phyloP scores from a whole-genome alignment of 1,140 invertebrate species.

The Stegodyphus dumicola region DNA sequence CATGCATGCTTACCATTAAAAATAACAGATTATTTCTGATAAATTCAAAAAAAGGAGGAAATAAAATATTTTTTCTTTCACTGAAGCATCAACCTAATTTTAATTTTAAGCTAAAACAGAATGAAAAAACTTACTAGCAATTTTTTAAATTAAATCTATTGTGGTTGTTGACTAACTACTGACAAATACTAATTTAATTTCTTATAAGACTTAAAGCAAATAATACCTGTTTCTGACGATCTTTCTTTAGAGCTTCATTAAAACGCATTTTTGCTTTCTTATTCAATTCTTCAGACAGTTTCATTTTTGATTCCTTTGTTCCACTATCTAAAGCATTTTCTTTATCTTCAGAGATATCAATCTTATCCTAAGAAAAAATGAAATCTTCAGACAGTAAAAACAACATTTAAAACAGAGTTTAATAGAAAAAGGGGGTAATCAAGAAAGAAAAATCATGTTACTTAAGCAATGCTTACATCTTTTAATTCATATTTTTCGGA shows the following conservation, averaged over 20 bases:
- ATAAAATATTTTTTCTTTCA: too few relatives aligned
- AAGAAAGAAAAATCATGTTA: not conserved
- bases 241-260: constrained; percentile 30
- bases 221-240: constrained; percentile 30
- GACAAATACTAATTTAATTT: too few relatives aligned
- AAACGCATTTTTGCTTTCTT: constrained; percentile 35
- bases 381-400: not conserved
- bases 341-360: constrained; percentile 13
- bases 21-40: too few relatives aligned
- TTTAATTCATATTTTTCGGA: not conserved
- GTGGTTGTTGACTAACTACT: too few relatives aligned
- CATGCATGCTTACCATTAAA: too few relatives aligned
- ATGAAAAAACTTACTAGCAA: too few relatives aligned
- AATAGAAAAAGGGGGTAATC: not conserved
- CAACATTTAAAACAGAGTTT: not conserved
- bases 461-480: not conserved
- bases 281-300: constrained; percentile 9
- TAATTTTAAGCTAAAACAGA: too few relatives aligned
- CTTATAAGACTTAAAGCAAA: too few relatives aligned
- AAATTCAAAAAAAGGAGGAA: too few relatives aligned
- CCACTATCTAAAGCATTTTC: constrained; percentile 28
- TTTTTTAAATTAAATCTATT: too few relatives aligned
- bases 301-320: not conserved
- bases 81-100: too few relatives aligned
- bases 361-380: constrained; percentile 4